Conservation (phyloP, 2,888 invertebrate genomes). For the Pristionchus arcanus region DNA sequence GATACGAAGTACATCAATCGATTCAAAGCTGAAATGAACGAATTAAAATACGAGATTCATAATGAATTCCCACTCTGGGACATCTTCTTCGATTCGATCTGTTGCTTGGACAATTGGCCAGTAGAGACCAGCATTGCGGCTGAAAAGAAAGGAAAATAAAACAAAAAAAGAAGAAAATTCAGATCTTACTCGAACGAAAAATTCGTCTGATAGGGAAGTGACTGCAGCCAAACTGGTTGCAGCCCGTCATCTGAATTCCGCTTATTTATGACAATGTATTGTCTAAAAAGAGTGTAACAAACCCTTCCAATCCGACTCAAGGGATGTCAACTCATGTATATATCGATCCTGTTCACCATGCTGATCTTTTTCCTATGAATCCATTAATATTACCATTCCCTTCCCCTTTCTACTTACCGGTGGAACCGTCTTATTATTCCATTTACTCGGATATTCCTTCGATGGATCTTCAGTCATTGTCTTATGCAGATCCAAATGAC, state of each 20-base stretch:
- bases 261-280: neutral
- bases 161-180: neutral
- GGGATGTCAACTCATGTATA: neutral
- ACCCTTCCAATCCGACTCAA: neutral
- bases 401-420: neutral
- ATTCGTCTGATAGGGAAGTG: neutral
- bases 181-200: slow-evolving; percentile 3
- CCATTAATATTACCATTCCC: neutral
- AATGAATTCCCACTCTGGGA: neutral
- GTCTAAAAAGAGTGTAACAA: neutral
- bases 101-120: neutral
- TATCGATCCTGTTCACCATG: neutral
- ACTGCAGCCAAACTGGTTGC: neutral
- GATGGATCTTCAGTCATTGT: neutral
- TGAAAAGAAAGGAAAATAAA: neutral
- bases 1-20: slow-evolving; percentile 10
- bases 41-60: neutral
- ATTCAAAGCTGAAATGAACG: slow-evolving; percentile 21
- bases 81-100: neutral
- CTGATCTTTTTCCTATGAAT: neutral
- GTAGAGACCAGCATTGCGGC: neutral
- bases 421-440: neutral
- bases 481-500: neutral
- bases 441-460: neutral
- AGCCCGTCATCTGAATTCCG: neutral